Evolutionary conservation across 2,888 invertebrate genomes (phyloP).

Genomic region (Anaspis maculata): DNA sequence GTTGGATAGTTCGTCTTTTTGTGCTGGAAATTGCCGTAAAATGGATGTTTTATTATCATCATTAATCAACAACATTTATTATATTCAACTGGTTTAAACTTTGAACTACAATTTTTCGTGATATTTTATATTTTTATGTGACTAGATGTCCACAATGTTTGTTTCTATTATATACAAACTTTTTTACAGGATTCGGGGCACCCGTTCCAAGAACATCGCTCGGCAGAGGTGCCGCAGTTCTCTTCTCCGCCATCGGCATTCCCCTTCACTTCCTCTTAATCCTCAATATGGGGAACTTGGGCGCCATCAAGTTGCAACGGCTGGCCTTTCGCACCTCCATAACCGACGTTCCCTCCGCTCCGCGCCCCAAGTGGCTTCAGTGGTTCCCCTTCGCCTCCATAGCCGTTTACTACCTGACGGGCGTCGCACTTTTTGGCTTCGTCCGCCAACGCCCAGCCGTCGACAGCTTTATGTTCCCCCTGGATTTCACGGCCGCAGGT

Average conservation of each 20-base stretch:
- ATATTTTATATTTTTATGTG: too few species aligned
- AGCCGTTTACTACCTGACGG: constrained; percentile 50
- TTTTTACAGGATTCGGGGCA: constrained; percentile 57
- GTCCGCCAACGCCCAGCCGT: constrained; percentile 44
- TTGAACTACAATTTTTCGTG: too few species aligned
- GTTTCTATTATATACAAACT: too few species aligned
- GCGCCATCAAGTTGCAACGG: constrained; percentile 44
- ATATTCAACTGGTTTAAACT: too few species aligned
- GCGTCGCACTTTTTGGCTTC: constrained; percentile 54
- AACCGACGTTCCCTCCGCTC: constrained; percentile 26
- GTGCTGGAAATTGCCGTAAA: too few species aligned
- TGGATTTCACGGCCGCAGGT: constrained; percentile 63
- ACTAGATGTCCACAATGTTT: too few species aligned
- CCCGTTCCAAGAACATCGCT: constrained; percentile 59
- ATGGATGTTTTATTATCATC: too few species aligned
- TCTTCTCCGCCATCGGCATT: constrained; percentile 59
- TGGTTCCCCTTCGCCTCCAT: constrained; percentile 42
- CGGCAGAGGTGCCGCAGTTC: constrained; percentile 53
- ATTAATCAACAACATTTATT: too few species aligned
- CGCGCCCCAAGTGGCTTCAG: constrained; percentile 33
- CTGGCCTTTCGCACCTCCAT: constrained; percentile 30
- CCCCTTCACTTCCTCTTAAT: constrained; percentile 58
- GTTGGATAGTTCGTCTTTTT: too few species aligned
- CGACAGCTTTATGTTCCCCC: constrained; percentile 55
- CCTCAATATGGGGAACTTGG: constrained; percentile 47